Percentiles rank a stretch among this genome's conserved stretches.
Conservation (phyloP, 2,797 vertebrate species). For the Coregonus ussuriensis region DNA sequence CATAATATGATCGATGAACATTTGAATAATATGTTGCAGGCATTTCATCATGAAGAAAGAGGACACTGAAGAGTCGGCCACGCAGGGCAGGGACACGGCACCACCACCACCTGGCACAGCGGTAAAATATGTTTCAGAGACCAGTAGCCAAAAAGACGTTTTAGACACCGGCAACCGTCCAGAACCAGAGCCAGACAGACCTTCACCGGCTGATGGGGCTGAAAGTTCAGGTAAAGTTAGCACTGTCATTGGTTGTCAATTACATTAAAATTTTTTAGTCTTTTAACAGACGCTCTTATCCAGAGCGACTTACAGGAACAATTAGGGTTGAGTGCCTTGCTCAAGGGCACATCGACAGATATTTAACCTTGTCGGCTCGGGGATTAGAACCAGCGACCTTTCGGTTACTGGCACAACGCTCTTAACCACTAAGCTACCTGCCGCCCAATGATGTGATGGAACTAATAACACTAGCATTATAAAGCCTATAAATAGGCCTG, state of each 20-base stretch:
- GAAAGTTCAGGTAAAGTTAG: slow-evolving; percentile 55
- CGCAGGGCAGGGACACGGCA: slow-evolving; percentile 47
- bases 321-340: too few relatives aligned
- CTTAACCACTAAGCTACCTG: too few relatives aligned
- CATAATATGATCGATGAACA: neutral
- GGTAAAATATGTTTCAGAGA: slow-evolving; percentile 46
- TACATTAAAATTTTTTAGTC: too few relatives aligned
- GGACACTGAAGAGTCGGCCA: slow-evolving; percentile 66
- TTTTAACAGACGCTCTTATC: too few relatives aligned
- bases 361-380: too few relatives aligned
- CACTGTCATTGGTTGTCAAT: neutral
- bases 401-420: too few relatives aligned
- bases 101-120: slow-evolving; percentile 30
- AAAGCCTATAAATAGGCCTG: too few relatives aligned
- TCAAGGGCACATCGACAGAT: too few relatives aligned
- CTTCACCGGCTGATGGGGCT: slow-evolving; percentile 44
- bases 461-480: too few relatives aligned
- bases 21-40: neutral
- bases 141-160: slow-evolving; percentile 45
- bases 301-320: too few relatives aligned
- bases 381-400: too few relatives aligned
- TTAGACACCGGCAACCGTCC: slow-evolving; percentile 61
- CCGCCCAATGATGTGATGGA: too few relatives aligned
- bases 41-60: slow-evolving; percentile 73
- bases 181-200: slow-evolving; percentile 50